Evolutionary conservation across 64 coral and sea anemone genomes (phyloP).

Genomic region (Pachyseris speciosa): DNA sequence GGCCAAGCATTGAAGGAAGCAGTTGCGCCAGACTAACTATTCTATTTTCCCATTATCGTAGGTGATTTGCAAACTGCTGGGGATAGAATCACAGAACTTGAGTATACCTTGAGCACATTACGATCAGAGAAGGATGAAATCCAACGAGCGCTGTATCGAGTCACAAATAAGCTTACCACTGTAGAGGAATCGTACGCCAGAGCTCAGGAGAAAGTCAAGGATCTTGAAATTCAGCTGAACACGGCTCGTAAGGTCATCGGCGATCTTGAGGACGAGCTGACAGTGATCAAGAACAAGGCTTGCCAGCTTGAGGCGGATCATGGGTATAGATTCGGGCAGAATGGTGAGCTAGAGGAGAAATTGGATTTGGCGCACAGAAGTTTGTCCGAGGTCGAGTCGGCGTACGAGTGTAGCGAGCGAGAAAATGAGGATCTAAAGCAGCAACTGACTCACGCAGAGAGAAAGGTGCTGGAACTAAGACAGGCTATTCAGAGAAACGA

Average conservation of each 20-base stretch:
- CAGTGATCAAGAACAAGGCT: conserved; percentile 70
- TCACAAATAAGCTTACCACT: conserved; percentile 80
- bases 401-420: conserved; percentile 79
- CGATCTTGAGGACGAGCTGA: conserved; percentile 81
- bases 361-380: conserved; percentile 78
- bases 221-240: conserved; percentile 78
- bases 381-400: conserved; percentile 80
- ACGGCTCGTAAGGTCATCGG: conserved; percentile 71
- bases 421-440: conserved; percentile 94
- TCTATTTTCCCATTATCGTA: background rate
- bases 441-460: conserved; percentile 85
- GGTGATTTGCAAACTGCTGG: conserved; percentile 57
- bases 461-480: conserved; percentile 78
- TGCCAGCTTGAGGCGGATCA: conserved; percentile 80
- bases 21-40: no score
- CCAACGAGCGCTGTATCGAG: conserved; percentile 71
- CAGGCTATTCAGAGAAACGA: conserved; percentile 83
- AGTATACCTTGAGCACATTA: conserved; percentile 38
- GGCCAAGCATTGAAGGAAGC: background rate
- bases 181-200: conserved; percentile 75
- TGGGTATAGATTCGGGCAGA: conserved; percentile 55
- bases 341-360: conserved; percentile 77
- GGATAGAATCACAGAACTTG: conserved; percentile 74
- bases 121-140: conserved; percentile 83
- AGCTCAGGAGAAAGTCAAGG: conserved; percentile 86